A percentile compares a stretch with the other conserved stretches of the same genome.
Conservation (phyloP, 2,888 invertebrate species). For the Hanleya hanleyi region DNA sequence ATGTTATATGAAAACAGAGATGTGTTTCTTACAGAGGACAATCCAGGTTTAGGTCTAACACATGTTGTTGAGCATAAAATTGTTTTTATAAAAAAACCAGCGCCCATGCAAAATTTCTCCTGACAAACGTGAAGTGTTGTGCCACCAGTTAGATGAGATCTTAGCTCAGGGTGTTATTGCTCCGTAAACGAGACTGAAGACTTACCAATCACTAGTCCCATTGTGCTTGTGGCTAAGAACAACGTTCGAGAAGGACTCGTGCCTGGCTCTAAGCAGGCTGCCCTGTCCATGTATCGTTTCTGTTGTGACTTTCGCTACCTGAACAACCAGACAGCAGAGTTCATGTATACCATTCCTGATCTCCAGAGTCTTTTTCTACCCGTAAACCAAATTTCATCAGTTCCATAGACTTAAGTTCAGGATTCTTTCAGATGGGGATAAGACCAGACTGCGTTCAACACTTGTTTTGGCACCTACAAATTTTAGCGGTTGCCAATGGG, state of each 20-base stretch:
- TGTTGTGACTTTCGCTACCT: constrained; percentile 15
- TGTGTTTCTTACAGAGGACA: too few relatives aligned
- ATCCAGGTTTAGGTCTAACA: too few relatives aligned
- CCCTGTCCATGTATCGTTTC: neutral
- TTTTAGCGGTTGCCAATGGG: constrained; percentile 9
- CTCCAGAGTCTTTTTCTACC: neutral
- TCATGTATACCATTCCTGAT: constrained; percentile 12
- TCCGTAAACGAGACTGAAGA: constrained; percentile 9
- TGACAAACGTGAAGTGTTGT: constrained; percentile 9
- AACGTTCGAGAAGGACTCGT: neutral
- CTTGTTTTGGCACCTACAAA: constrained; percentile 12
- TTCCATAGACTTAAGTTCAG: constrained; percentile 13
- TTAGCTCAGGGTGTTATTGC: constrained; percentile 10
- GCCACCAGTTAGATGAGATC: constrained; percentile 9
- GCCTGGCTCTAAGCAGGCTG: neutral
- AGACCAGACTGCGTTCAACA: neutral
- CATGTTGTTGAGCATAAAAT: too few relatives aligned
- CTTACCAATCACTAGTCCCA: constrained; percentile 5
- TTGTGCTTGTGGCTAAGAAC: constrained; percentile 5
- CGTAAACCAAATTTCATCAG: constrained; percentile 9
- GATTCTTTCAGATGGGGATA: constrained; percentile 16
- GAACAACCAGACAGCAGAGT: constrained; percentile 10
- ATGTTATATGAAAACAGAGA: too few relatives aligned
- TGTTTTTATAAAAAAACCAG: too few relatives aligned
- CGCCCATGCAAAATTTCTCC: neutral